Base-by-base conservation (phyloP, 2,113 vertebrate genomes). In the Hypocryptadius cinnamomeus region DNA sequence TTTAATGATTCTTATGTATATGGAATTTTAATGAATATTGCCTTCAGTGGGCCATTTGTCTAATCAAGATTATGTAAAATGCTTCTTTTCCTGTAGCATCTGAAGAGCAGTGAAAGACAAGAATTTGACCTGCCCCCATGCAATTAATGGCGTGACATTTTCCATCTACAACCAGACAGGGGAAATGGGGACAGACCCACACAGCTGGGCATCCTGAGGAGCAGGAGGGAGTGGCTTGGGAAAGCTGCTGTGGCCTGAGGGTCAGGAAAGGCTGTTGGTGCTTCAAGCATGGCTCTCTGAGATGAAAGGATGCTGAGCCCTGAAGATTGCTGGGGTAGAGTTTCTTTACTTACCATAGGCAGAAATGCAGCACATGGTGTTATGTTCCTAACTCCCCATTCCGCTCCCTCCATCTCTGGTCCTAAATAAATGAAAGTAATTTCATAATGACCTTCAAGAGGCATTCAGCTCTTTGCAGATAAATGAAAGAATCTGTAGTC, bases 1-100 rank as follows among this genome's bases (percentile, higher is more conserved):
- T 94, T 89, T 87, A 95, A 89, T 72, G 89, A 68, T 84, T 81
- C 12, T 57, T 71, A 64, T 23, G 69, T 48, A 90, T 80, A 65
- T 64, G 53, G 77, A 92, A 94, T 95, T 89, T 90, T 93, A 95
- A 96, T 90, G 85, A 94, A 69, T 82, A 87, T 79, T 93, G 51
- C 86, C 83, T 90, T 92, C 51, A 79, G 65, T 89, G 59, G n/a
- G 30, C 31, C 45, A 84, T 96, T 93, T 1, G 2, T 94, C 73
- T 93, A 84, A 93, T 69, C 48, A 72, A 69, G 61, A 84, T 74
- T 68, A 92, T 23, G n/a, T 61, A 81, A 92, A 93, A 86, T 50
- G n/a, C 31, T 81, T 81, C 31, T 68, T 90, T 90, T 95, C 73
- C 48, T 60, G 11, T 27, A 31, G 53, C 53, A 45, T 90, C 48